A percentile compares a stretch with the other conserved stretches of the same genome.
Evolutionary conservation across 2,797 vertebrate genomes (phyloP).

Genomic region (Lutjanus argentimaculatus): DNA sequence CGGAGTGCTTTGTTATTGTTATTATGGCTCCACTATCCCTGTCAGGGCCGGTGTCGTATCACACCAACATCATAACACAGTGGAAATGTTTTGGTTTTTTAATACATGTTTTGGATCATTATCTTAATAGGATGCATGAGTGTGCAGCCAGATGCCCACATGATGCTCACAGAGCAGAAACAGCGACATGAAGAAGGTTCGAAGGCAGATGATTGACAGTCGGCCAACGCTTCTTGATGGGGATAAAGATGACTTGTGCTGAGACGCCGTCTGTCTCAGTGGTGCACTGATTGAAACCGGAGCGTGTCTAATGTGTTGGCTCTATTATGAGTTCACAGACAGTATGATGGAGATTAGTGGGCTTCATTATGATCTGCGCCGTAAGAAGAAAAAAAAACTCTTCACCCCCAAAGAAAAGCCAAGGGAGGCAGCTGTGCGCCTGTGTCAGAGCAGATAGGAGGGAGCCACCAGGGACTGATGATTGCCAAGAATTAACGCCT

Average conservation of each 20-base stretch:
- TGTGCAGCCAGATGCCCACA: conserved; percentile 3
- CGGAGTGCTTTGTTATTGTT: conserved; percentile 33
- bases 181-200: background rate
- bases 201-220: conserved; percentile 17
- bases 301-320: conserved; percentile 67
- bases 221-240: background rate
- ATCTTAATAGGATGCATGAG: background rate
- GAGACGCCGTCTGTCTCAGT: conserved; percentile 53
- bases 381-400: conserved; percentile 17
- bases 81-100: background rate
- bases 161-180: background rate
- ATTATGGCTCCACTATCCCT: background rate
- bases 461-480: conserved; percentile 29
- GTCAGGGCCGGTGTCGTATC: background rate
- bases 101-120: background rate
- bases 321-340: conserved; percentile 63
- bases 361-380: conserved; percentile 52
- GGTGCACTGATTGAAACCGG: conserved; percentile 27
- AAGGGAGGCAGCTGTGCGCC: conserved; percentile 64
- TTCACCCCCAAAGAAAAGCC: conserved; percentile 4
- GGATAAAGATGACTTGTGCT: conserved; percentile 39
- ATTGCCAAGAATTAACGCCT: conserved; percentile 49
- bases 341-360: conserved; percentile 62
- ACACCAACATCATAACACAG: background rate
- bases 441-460: conserved; percentile 58